A percentile compares a stretch with the other conserved stretches of the same genome.
phyloP scores from a whole-genome alignment of 2,888 invertebrate genomes.

The Zelleria hepariella region DNA sequence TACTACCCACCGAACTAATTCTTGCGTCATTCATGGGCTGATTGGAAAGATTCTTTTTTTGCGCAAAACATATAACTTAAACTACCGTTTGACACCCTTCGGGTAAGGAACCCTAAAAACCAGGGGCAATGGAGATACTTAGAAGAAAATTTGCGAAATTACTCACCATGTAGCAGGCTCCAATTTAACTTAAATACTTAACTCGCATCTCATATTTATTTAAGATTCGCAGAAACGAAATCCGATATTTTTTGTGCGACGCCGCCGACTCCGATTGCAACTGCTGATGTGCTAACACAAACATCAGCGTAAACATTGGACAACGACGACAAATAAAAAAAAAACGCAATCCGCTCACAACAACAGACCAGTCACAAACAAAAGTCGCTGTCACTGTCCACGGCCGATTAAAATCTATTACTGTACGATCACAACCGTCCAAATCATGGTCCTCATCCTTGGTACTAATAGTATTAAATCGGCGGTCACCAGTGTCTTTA shows the following conservation, averaged over 20 bases:
- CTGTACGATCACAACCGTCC: conserved; percentile 29
- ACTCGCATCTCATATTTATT: too few relatives aligned
- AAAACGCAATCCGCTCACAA: not conserved
- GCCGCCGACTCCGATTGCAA: not conserved
- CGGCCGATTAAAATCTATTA: conserved; percentile 67
- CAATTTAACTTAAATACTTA: too few relatives aligned
- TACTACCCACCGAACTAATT: too few relatives aligned
- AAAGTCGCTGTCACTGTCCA: conserved; percentile 35
- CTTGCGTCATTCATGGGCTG: too few relatives aligned
- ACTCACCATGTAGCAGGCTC: too few relatives aligned
- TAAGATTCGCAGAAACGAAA: not conserved
- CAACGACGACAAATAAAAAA: too few relatives aligned
- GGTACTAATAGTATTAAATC: not conserved
- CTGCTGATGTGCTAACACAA: not conserved
- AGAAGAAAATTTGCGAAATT: too few relatives aligned
- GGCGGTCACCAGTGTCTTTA: not conserved
- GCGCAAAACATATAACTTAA: not conserved
- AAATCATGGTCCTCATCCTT: conserved; percentile 13
- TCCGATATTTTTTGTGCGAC: not conserved
- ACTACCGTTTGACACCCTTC: too few relatives aligned
- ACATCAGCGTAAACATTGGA: not conserved
- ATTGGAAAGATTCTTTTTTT: not conserved
- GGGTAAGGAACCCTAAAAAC: too few relatives aligned
- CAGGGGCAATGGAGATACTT: too few relatives aligned
- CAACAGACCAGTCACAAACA: conserved; percentile 18